Conservation (phyloP, 2,797 vertebrate species). For the Notolepis coatsorum region DNA sequence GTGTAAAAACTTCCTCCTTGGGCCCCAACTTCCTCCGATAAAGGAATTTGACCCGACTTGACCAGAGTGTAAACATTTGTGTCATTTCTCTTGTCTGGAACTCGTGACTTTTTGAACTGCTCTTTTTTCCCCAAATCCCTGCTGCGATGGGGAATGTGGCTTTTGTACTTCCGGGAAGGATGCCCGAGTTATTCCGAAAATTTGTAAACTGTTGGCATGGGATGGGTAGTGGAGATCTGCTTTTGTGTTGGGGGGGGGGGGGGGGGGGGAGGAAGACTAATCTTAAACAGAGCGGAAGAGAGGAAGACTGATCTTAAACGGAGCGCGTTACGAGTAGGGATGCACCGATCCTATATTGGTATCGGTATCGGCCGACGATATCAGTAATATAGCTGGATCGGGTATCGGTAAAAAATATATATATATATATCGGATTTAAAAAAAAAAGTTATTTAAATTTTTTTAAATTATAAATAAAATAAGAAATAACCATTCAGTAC, state of each 20-base stretch:
- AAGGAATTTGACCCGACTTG: constrained; percentile 78
- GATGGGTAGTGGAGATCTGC: constrained; percentile 60
- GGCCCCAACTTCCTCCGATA: constrained; percentile 56
- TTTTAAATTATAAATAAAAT: too few species aligned
- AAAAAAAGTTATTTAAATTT: too few species aligned
- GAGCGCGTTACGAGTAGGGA: too few species aligned
- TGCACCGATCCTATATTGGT: too few species aligned
- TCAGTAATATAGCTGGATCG: too few species aligned
- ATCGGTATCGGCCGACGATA: too few species aligned
- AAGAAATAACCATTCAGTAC: too few species aligned
- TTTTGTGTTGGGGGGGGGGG: too few species aligned
- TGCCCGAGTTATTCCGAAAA: constrained; percentile 74
- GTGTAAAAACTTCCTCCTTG: constrained; percentile 35
- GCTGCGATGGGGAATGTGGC: constrained; percentile 85
- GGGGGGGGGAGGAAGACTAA: constrained; percentile 61
- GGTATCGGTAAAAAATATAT: too few species aligned
- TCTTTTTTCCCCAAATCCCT: constrained; percentile 77
- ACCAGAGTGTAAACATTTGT: constrained; percentile 73
- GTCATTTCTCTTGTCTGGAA: constrained; percentile 75
- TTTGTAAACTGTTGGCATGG: constrained; percentile 68
- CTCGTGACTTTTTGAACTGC: constrained; percentile 79
- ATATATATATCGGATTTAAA: too few species aligned
- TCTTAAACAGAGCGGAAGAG: not conserved
- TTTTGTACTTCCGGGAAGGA: constrained; percentile 84
- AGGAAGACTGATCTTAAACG: not conserved